Conservation (phyloP, 2,797 vertebrate species). For the Sebastolobus altivelis region DNA sequence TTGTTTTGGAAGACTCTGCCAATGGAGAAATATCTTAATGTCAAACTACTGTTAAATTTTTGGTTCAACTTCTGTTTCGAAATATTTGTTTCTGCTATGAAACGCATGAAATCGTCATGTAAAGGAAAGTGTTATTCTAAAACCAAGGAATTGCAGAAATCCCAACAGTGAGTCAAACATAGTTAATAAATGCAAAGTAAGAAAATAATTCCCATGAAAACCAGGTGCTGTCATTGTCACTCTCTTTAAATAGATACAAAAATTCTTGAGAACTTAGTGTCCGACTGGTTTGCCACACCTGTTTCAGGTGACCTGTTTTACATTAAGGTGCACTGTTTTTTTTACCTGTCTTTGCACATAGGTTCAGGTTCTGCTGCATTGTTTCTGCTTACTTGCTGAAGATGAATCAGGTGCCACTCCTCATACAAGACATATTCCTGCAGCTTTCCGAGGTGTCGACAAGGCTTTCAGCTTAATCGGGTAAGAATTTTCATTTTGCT, state of each 20-base stretch:
- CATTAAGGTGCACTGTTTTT: not conserved
- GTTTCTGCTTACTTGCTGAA: fast-evolving
- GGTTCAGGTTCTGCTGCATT: constrained; percentile 66
- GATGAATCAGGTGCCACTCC: not conserved
- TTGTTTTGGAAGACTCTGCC: not conserved
- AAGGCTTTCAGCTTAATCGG: constrained; percentile 6
- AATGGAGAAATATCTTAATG: not conserved
- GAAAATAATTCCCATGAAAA: too few species aligned
- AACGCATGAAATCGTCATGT: not conserved
- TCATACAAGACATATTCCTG: not conserved
- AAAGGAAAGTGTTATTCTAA: not conserved
- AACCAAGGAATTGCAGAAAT: not conserved
- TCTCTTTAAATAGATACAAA: not conserved
- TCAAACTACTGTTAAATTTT: not conserved
- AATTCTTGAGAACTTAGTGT: too few species aligned
- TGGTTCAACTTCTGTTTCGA: not conserved
- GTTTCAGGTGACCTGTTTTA: not conserved
- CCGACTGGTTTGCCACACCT: constrained; percentile 24
- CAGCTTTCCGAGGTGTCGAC: not conserved
- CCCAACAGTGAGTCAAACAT: not conserved
- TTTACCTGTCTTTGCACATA: not conserved
- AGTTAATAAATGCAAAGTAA: not conserved
- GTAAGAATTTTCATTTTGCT: constrained; percentile 20
- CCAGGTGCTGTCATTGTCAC: not conserved
- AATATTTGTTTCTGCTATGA: not conserved